Conservation (phyloP, 2,888 invertebrate species). For the Drosophila limbata region DNA sequence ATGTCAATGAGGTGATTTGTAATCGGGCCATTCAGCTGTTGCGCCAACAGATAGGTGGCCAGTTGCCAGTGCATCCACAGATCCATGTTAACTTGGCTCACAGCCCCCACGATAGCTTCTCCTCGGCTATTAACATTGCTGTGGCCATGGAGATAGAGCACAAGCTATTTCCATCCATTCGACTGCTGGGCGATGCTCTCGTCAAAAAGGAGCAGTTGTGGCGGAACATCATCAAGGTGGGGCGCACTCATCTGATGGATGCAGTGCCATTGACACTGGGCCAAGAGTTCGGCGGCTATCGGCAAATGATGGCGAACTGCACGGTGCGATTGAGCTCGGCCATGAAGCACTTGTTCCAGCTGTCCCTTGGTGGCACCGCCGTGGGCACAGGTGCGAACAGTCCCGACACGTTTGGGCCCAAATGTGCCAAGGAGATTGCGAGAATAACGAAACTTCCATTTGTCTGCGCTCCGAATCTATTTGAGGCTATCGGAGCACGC, state of each 20-base stretch:
- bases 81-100: slow-evolving; percentile 99
- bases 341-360: slow-evolving; percentile 92
- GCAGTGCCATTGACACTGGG: slow-evolving; percentile 97
- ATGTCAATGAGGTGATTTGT: slow-evolving; percentile 95
- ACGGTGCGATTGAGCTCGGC: slow-evolving; percentile 92
- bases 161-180: slow-evolving; percentile 91
- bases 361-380: slow-evolving; percentile 97
- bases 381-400: slow-evolving; percentile 98
- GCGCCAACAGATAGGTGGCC: slow-evolving; percentile 96
- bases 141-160: slow-evolving; percentile 94
- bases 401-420: slow-evolving; percentile 95
- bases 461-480: slow-evolving; percentile 96
- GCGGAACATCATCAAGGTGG: slow-evolving; percentile 96
- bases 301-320: slow-evolving; percentile 92
- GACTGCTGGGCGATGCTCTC: slow-evolving; percentile 89
- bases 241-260: slow-evolving; percentile 93
- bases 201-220: slow-evolving; percentile 93
- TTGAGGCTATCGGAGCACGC: slow-evolving; percentile 97
- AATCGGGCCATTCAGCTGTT: slow-evolving; percentile 95
- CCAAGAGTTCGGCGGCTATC: slow-evolving; percentile 98
- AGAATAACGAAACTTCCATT: slow-evolving; percentile 94
- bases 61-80: slow-evolving; percentile 97
- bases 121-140: slow-evolving; percentile 98
- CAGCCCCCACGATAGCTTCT: slow-evolving; percentile 98
- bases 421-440: slow-evolving; percentile 92